Evolutionary conservation across 2,888 invertebrate genomes (phyloP).

Genomic region (Stenchaetothrips biformis): DNA sequence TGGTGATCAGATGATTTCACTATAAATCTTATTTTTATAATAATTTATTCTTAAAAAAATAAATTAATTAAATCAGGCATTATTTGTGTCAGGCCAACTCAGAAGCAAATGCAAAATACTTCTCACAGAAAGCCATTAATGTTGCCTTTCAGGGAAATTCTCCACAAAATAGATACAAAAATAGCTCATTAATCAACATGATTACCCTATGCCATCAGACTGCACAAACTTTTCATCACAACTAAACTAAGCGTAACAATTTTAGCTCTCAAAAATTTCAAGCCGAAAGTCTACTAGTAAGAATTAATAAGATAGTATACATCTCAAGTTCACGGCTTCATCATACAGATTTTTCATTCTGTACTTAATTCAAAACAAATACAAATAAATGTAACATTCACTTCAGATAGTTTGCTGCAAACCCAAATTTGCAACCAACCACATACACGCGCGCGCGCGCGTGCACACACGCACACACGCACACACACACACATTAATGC

Average conservation of each 20-base stretch:
- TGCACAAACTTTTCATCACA: constrained; percentile 18
- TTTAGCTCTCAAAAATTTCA: background rate
- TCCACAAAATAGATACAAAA: background rate
- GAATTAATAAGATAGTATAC: background rate
- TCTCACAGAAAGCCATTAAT: background rate
- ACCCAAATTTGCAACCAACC: too few species aligned
- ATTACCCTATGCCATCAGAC: constrained; percentile 13
- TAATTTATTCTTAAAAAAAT: background rate
- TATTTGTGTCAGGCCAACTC: constrained; percentile 9
- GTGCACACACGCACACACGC: too few species aligned
- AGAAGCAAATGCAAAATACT: constrained; percentile 17
- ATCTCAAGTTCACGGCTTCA: background rate
- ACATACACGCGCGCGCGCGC: too few species aligned
- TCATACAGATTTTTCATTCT: too few species aligned
- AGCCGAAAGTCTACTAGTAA: background rate
- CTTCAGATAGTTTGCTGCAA: background rate
- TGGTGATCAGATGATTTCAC: too few species aligned
- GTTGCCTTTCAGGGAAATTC: background rate
- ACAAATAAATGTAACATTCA: background rate
- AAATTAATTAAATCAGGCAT: background rate
- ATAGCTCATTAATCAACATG: background rate
- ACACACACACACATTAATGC: background rate
- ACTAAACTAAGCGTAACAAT: constrained; percentile 23
- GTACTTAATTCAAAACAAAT: too few species aligned
- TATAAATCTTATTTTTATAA: too few species aligned